phyloP scores from a whole-genome alignment of 2,113 vertebrate species.

The Martes martes region DNA sequence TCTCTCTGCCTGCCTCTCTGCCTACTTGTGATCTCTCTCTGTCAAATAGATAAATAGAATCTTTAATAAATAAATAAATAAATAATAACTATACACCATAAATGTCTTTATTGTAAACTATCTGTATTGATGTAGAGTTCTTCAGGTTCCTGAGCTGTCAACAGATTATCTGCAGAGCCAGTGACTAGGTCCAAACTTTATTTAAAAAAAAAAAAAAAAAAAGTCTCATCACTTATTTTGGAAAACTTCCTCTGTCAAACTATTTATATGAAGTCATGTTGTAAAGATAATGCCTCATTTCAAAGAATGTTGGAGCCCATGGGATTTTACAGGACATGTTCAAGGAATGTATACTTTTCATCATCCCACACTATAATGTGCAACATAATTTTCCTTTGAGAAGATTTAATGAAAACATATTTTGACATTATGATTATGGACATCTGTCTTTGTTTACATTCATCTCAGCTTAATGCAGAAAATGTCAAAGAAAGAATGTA shows the following conservation, averaged over 20 bases:
- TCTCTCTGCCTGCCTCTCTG: no score
- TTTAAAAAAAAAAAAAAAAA: not conserved
- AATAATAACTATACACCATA: not conserved
- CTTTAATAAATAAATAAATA: not conserved
- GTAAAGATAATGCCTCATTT: not conserved
- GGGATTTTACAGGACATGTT: not conserved
- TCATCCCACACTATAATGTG: not conserved
- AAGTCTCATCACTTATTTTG: not conserved
- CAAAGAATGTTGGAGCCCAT: not conserved
- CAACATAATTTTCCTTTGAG: constrained; percentile 11
- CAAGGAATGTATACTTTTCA: constrained; percentile 20
- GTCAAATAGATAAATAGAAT: no score
- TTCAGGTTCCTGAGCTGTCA: not conserved
- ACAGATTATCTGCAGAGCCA: not conserved
- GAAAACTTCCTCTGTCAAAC: not conserved
- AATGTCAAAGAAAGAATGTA: constrained; percentile 65
- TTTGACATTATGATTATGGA: constrained; percentile 54
- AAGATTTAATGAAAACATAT: constrained; percentile 62
- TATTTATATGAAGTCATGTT: not conserved
- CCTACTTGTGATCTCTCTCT: no score
- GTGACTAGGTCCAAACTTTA: not conserved
- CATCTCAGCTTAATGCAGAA: constrained; percentile 57
- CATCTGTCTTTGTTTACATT: constrained; percentile 75
- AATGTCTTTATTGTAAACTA: not conserved
- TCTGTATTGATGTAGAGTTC: not conserved